Evolutionary conservation across 2,888 invertebrate species (phyloP).

Genomic region (Pemphredon lugubris): DNA sequence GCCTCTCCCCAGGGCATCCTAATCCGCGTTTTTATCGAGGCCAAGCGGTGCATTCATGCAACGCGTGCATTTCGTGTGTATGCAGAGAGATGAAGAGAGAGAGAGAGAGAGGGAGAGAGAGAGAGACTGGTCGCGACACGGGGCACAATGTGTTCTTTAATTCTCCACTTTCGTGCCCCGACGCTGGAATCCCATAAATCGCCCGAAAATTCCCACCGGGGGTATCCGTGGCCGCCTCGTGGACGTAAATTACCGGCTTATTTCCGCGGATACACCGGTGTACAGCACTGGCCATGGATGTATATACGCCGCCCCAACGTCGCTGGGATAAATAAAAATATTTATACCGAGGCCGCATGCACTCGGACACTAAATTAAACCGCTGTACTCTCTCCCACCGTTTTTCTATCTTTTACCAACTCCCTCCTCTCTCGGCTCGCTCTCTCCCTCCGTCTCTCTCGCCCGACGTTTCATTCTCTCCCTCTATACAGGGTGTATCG

Average conservation of each 20-base stretch:
- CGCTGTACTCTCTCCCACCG: slow-evolving; percentile 23
- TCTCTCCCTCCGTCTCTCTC: slow-evolving; percentile 10
- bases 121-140: slow-evolving; percentile 31
- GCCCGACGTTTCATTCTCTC: not conserved
- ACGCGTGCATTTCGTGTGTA: slow-evolving; percentile 1
- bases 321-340: slow-evolving; percentile 76
- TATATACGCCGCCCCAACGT: slow-evolving; percentile 40
- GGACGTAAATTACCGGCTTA: slow-evolving; percentile 78
- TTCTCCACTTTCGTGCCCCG: slow-evolving; percentile 68
- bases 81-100: no score
- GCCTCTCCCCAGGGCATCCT: slow-evolving; percentile 20
- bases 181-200: slow-evolving; percentile 74
- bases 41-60: slow-evolving; percentile 12
- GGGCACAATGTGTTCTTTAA: slow-evolving; percentile 72
- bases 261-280: slow-evolving; percentile 64
- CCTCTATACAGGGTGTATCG: not conserved
- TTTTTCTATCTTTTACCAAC: slow-evolving; percentile 1
- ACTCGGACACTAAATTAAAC: slow-evolving; percentile 76
- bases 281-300: slow-evolving; percentile 3
- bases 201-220: slow-evolving; percentile 72
- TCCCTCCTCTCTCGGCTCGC: not conserved
- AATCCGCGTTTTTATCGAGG: slow-evolving; percentile 72
- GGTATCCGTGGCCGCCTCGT: slow-evolving; percentile 54
- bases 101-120: no score
- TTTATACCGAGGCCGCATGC: slow-evolving; percentile 75